Percentiles rank a stretch among this genome's conserved stretches.
Evolutionary conservation across 2,888 invertebrate species (phyloP).

Genomic region (Argyresthia albistria): DNA sequence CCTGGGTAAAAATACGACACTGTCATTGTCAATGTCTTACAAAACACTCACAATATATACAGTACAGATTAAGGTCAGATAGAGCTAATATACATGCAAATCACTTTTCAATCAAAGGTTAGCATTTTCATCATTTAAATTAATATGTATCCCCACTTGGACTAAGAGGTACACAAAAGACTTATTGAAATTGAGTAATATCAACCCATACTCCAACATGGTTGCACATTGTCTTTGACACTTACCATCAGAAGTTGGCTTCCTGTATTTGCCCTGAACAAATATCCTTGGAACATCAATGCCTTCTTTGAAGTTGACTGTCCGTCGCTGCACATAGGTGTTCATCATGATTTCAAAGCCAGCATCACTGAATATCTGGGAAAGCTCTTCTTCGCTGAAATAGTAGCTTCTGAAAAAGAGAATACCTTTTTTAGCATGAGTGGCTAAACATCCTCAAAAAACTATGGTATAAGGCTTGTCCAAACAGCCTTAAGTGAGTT

Average conservation of each 20-base stretch:
- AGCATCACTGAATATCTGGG: conserved; percentile 73
- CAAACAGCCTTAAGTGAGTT: too few relatives aligned
- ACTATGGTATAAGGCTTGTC: not conserved
- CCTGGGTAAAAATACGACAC: not conserved
- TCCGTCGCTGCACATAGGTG: conserved; percentile 88
- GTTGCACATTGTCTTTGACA: not conserved
- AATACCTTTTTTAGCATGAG: not conserved
- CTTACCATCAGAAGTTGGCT: conserved; percentile 37
- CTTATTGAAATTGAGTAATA: not conserved
- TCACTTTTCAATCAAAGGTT: conserved; percentile 60
- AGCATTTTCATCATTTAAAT: conserved; percentile 28
- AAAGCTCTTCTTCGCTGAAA: conserved; percentile 81
- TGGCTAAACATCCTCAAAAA: not conserved
- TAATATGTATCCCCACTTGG: not conserved
- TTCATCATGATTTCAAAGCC: conserved; percentile 82
- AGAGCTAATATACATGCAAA: conserved; percentile 73
- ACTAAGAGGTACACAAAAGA: not conserved
- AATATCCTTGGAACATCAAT: conserved; percentile 94
- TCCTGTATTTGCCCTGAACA: conserved; percentile 89
- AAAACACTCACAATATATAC: not conserved
- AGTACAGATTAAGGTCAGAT: conserved; percentile 34
- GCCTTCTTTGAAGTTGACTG: conserved; percentile 93
- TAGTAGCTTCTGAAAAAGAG: conserved; percentile 79
- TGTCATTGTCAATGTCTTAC: not conserved
- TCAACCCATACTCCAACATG: not conserved